Evolutionary conservation across 2,797 vertebrate genomes (phyloP), one percentile per base, ranked within the genome.

Genomic region (Sebastolobus alascanus): DNA sequence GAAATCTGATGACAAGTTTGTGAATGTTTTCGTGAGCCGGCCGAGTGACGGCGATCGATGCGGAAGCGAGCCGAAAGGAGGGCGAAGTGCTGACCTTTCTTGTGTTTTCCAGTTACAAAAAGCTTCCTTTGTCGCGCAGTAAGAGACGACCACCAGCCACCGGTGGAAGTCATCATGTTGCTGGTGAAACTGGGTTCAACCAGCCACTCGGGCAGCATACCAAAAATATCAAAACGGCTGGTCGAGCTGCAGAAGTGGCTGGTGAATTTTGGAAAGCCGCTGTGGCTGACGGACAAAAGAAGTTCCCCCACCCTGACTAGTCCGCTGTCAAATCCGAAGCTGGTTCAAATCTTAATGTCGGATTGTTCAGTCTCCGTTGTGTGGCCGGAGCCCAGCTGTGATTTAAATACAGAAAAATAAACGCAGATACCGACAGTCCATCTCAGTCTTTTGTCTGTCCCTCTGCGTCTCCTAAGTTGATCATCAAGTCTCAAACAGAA

Each of bases 401-500:
- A 72, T 83, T 91, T 87, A 88, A 92, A 92, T 87, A 91, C 90
- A 92, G 81, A 84, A 83, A 3, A 78, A 87, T 72, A 84, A 90
- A 37, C 79, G 84, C 87, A 87, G 18, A 85, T 2, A 22, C n/a
- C 2, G 77, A 67, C 74, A 11, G 71, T 80, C 52, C 27, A 8
- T 38, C 61, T 73, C 72, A 60, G 74, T 78, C 76, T 56, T 56
- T 18, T 37, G 64, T 73, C 61, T 20, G 77, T 79, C 70, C 68
- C 46, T 74, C 83, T 58, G 73, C 54, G 27, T 79, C 80, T 75
- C 69, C 73, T 38, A 73, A 68, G 94, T 93, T 97, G 97, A 96
- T 97, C 95, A 96, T 91, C 40, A 85, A 85, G 87, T 90, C 78
- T 90, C 87, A 83, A 89, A 92, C 79, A 91, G 78, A 89, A 87